Conservation (phyloP, 2,888 invertebrate species). For the Labia minor region DNA sequence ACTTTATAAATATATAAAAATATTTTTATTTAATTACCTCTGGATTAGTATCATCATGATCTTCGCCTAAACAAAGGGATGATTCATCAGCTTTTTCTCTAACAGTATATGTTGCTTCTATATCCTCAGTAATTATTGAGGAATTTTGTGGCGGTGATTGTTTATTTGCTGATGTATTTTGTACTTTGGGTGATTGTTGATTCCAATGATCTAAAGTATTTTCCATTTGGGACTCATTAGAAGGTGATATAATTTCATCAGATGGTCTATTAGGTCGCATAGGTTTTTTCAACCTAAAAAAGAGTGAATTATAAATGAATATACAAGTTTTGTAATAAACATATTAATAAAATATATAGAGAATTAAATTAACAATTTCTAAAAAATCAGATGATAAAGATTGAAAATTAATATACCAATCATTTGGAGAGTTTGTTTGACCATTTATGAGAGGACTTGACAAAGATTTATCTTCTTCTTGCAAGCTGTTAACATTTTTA, state of each 20-base stretch:
- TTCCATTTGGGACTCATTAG: not conserved
- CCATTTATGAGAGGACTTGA: not conserved
- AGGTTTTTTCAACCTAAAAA: not conserved
- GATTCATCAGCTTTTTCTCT: slow-evolving; percentile 4
- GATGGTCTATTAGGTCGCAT: not conserved
- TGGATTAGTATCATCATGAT: not conserved
- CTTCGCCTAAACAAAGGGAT: not conserved
- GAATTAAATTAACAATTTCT: not conserved
- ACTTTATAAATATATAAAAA: too few relatives aligned
- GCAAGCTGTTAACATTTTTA: not conserved
- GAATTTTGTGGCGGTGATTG: not conserved
- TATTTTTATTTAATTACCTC: not conserved
- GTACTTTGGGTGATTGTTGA: not conserved
- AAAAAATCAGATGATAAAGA: too few relatives aligned
- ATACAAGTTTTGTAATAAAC: too few relatives aligned
- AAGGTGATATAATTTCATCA: not conserved
- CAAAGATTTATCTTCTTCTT: not conserved
- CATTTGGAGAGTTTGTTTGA: not conserved
- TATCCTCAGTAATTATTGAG: not conserved
- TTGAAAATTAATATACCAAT: too few relatives aligned
- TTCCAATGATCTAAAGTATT: not conserved
- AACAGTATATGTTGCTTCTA: not conserved
- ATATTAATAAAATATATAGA: not conserved
- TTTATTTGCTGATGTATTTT: not conserved
- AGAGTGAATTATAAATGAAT: not conserved